Evolutionary conservation across 2,113 vertebrate species (phyloP).

Genomic region (Willisornis vidua): DNA sequence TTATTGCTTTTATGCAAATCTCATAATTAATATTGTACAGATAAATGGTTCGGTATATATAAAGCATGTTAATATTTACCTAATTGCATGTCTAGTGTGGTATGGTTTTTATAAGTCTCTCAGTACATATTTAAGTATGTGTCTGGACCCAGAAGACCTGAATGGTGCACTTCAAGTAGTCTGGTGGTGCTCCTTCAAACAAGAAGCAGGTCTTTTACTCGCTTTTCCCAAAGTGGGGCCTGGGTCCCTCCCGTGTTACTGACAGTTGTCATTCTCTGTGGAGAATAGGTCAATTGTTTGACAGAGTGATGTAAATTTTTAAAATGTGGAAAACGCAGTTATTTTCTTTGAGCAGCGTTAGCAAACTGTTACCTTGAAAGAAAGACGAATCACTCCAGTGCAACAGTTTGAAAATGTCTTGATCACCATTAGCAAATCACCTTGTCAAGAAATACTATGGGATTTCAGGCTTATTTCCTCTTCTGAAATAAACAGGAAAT

Average conservation of each 20-base stretch:
- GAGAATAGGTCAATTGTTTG: not conserved
- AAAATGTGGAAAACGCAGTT: not conserved
- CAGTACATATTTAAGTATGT: not conserved
- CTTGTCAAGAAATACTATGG: not conserved
- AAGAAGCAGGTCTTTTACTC: not conserved
- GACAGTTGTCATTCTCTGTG: not conserved
- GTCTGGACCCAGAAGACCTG: not conserved
- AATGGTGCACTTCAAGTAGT: not conserved
- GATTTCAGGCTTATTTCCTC: not conserved
- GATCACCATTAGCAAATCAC: not conserved
- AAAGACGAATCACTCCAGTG: not conserved
- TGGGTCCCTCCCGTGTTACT: not conserved
- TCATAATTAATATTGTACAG: not conserved
- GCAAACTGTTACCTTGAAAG: not conserved
- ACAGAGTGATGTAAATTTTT: not conserved
- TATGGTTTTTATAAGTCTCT: not conserved
- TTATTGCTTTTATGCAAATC: not conserved
- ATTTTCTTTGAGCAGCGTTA: not conserved
- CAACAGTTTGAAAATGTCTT: not conserved
- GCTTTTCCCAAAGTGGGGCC: not conserved
- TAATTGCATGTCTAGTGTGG: not conserved
- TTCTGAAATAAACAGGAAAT: conserved; percentile 16
- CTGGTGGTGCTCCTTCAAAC: not conserved
- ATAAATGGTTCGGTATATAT: not conserved
- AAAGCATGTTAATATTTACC: conserved; percentile 19